These are phyloP conservation scores for Pelvicachromis taeniatus DNA, from an alignment of 2,113 vertebrate species.

Conservation along the genomic window DNA sequence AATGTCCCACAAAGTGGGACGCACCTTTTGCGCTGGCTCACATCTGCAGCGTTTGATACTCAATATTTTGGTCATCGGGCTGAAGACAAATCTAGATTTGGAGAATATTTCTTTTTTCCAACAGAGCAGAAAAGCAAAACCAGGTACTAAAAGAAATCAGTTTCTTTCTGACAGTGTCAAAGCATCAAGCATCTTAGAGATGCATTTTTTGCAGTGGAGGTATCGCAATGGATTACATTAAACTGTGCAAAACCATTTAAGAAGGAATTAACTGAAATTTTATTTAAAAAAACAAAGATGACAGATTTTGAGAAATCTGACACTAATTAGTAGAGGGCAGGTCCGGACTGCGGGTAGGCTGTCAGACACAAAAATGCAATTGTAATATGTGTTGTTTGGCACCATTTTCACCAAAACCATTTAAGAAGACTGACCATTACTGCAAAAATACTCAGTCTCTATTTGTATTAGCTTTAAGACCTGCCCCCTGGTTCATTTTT, in stretches of 20 bases:
- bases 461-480: background rate
- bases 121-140: background rate
- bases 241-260: background rate
- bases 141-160: background rate
- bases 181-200: background rate
- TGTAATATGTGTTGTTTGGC: background rate
- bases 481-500: background rate
- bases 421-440: background rate
- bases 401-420: background rate
- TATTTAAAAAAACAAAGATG: background rate
- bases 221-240: background rate
- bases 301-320: background rate
- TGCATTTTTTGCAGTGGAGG: background rate
- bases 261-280: background rate
- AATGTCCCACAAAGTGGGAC: conserved; percentile 1
- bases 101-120: background rate
- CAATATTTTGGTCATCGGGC: background rate
- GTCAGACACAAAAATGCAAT: background rate
- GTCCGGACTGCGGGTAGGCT: background rate
- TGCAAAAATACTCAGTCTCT: background rate
- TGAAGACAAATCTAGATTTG: background rate
- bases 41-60: background rate
- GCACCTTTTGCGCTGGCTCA: background rate
- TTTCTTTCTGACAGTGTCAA: background rate
- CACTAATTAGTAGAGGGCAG: background rate